Conservation (phyloP, 2,888 invertebrate species). For the Penaeus monodon region DNA sequence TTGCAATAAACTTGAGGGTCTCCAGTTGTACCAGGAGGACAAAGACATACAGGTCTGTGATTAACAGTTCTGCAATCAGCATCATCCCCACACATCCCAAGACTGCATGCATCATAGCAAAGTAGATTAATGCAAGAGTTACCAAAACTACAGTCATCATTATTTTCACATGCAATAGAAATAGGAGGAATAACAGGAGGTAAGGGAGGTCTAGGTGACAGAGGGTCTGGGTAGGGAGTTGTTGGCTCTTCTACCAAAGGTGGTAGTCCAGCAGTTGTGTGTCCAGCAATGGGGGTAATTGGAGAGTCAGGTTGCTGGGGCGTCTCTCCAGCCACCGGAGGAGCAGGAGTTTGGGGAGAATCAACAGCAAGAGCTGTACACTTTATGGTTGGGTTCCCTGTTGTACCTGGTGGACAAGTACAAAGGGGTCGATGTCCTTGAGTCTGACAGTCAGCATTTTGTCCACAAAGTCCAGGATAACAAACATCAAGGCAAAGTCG, state of each 20-base stretch:
- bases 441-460: conserved; percentile 80
- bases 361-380: conserved; percentile 59
- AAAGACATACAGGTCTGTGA: conserved; percentile 89
- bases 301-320: conserved; percentile 16
- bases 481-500: conserved; percentile 60
- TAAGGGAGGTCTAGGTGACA: conserved; percentile 22
- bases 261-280: conserved; percentile 18
- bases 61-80: conserved; percentile 81
- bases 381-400: conserved; percentile 79
- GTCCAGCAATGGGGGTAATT: conserved; percentile 24
- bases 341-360: conserved; percentile 17
- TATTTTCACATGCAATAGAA: conserved; percentile 78
- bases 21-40: conserved; percentile 91
- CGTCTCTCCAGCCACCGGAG: conserved; percentile 40
- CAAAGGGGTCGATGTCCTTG: conserved; percentile 82
- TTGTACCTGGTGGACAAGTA: conserved; percentile 81
- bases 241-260: conserved; percentile 33
- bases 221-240: conserved; percentile 23
- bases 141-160: conserved; percentile 80
- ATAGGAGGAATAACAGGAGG: conserved; percentile 37
- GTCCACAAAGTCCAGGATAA: conserved; percentile 75
- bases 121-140: conserved; percentile 80
- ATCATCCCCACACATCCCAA: conserved; percentile 81
- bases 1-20: conserved; percentile 90
- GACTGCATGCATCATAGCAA: conserved; percentile 83